Percentiles rank a stretch among this genome's conserved stretches.
Conservation (phyloP, 2,888 invertebrate genomes). For the Dusona sp. region DNA sequence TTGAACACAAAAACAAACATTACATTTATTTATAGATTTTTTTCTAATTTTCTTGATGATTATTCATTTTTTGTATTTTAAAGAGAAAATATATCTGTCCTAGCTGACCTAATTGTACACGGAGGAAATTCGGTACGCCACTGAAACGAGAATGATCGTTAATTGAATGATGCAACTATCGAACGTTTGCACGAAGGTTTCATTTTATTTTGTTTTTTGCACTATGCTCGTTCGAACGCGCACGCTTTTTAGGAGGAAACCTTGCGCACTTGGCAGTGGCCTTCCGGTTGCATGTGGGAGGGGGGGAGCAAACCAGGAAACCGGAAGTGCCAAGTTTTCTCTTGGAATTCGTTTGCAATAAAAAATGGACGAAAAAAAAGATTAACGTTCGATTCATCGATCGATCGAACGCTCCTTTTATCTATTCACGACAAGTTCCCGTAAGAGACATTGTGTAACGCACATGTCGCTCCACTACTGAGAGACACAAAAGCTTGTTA, state of each 20-base stretch:
- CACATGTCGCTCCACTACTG: conserved; percentile 51
- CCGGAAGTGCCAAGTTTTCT: conserved; percentile 65
- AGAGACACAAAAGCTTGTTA: conserved; percentile 45
- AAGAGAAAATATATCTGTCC: no score
- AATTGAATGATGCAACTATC: conserved; percentile 25
- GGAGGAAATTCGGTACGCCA: neutral
- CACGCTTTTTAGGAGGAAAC: conserved; percentile 63
- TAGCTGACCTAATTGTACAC: neutral
- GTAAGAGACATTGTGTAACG: conserved; percentile 61
- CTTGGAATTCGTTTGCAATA: conserved; percentile 11
- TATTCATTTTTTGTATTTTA: neutral
- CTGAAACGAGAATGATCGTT: conserved; percentile 30
- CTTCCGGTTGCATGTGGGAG: conserved; percentile 72
- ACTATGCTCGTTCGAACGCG: conserved; percentile 62
- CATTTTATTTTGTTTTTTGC: conserved; percentile 13
- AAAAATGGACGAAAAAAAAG: conserved; percentile 8
- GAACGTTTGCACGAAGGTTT: conserved; percentile 25
- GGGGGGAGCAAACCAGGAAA: conserved; percentile 69
- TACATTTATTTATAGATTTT: neutral
- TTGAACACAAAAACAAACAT: neutral
- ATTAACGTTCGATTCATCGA: conserved; percentile 60
- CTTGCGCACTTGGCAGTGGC: conserved; percentile 70
- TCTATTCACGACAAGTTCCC: conserved; percentile 50
- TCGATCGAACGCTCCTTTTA: conserved; percentile 52
- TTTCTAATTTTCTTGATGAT: neutral